Conservation (phyloP, 2,797 vertebrate genomes). For the Percopsis omiscomaycus region DNA sequence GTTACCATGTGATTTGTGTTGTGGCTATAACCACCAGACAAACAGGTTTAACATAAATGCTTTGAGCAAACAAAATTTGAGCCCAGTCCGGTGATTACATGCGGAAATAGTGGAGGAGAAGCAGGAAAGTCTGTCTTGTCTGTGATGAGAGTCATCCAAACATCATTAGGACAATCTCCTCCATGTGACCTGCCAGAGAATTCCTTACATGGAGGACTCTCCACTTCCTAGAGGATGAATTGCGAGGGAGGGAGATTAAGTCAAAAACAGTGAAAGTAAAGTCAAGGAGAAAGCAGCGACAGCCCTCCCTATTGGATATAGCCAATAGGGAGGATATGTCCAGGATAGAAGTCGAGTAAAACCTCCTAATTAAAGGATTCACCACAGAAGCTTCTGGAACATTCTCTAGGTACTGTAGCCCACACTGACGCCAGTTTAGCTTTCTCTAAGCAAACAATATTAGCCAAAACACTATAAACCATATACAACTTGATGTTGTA, state of each 20-base stretch:
- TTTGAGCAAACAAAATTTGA: conserved; percentile 4
- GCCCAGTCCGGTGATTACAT: conserved; percentile 12
- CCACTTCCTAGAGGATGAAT: background rate
- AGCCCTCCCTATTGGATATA: background rate
- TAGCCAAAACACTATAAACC: too few relatives aligned
- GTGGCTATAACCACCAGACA: too few relatives aligned
- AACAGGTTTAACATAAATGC: too few relatives aligned
- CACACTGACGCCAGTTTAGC: too few relatives aligned
- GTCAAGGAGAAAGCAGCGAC: background rate
- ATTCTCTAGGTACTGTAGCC: too few relatives aligned
- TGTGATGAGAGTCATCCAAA: conserved; percentile 57
- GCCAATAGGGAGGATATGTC: too few relatives aligned
- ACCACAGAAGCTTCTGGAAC: too few relatives aligned
- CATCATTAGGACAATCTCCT: conserved; percentile 49
- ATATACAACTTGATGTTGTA: too few relatives aligned
- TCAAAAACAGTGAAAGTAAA: background rate
- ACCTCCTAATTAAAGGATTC: too few relatives aligned
- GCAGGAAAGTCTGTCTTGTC: conserved; percentile 6
- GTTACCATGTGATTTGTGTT: too few relatives aligned
- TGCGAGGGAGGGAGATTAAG: background rate
- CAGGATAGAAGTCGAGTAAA: too few relatives aligned
- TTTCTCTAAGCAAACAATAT: too few relatives aligned
- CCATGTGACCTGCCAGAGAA: conserved; percentile 46
- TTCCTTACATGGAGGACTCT: conserved; percentile 12
- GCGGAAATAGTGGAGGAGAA: conserved; percentile 8